Base-by-base conservation (phyloP, 37 sponge, comb jelly and placozoan genomes). In the Eunapius fragilis region DNA sequence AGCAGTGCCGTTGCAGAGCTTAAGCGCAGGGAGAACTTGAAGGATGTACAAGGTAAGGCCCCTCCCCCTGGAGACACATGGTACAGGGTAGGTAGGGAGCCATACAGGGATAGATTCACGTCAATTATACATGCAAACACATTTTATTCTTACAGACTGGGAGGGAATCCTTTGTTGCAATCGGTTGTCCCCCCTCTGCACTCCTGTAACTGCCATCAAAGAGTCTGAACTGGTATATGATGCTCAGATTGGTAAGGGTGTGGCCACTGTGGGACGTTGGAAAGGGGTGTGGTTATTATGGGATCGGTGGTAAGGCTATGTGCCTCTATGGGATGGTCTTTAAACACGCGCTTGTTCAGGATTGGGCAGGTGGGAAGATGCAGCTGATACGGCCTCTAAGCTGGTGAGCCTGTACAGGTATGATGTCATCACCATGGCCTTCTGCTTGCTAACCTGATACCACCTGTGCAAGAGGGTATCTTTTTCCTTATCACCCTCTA, bases 401-500 rank as follows among this genome's bases (percentile, higher is more conserved):
- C 58, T 58, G 7, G 58, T 58, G 14, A 17, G 14, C 58, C 14
- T 58, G 58, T 58, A 58, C 58, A 58, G 58, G 58, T 58, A 41
- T 41, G 58, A 11, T 19, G n/a, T n/a, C n/a, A n/a, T n/a, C n/a
- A n/a, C 14, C 19, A 58, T 2, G 17, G 19, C 58, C 17, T 17
- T 19, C 14, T 19, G 58, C 14, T 58, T 19, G 58, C 19, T 58
- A 19, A 49, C 13, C 33, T 25, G n/a, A 14, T 23, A n/a, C 41
- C 22, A 32, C 35, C 4, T 35, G 24, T n/a, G 31, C 37, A 30
- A 75, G 81, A 14, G 25, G 31, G 38, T 75, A 41, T n/a, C 38
- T 85, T 17, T 58, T 74, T 0, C 67, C 19, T 7, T 49, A 70
- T 49, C 78, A 87, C 48, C 92, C 88, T 2, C 30, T 72, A 26